Evolutionary conservation across 2,113 vertebrate species (phyloP).

Genomic region (Ciconia boyciana): DNA sequence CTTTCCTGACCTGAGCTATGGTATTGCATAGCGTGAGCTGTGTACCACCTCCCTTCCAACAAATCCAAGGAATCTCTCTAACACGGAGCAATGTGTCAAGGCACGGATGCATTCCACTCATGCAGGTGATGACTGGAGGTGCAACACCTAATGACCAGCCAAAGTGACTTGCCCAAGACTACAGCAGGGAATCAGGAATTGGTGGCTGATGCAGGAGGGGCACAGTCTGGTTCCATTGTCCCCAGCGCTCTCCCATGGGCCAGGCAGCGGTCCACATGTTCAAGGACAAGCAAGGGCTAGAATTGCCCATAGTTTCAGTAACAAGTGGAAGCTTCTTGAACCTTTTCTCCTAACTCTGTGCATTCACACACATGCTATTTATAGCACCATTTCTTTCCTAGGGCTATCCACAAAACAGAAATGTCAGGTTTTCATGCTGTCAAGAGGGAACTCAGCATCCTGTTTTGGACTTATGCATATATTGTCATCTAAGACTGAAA

Average conservation of each 20-base stretch:
- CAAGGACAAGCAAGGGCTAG: neutral
- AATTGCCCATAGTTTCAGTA: neutral
- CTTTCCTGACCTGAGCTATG: neutral
- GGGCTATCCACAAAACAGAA: neutral
- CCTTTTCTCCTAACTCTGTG: neutral
- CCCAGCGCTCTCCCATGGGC: neutral
- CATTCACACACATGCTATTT: neutral
- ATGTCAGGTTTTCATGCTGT: neutral
- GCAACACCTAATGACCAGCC: neutral
- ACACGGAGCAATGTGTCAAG: accelerated
- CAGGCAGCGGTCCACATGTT: neutral
- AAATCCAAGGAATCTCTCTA: neutral
- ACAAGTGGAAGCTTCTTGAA: neutral
- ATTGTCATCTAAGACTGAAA: neutral
- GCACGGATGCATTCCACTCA: neutral
- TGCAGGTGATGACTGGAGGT: neutral
- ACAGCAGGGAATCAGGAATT: neutral
- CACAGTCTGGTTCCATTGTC: neutral
- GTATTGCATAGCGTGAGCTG: neutral
- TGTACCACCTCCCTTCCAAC: neutral
- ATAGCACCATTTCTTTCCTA: neutral
- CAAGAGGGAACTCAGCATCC: neutral
- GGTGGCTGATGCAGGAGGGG: neutral
- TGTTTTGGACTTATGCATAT: neutral
- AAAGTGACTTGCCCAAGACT: neutral